Conservation (phyloP, 2,113 vertebrate genomes). For the Zosterops japonicus region DNA sequence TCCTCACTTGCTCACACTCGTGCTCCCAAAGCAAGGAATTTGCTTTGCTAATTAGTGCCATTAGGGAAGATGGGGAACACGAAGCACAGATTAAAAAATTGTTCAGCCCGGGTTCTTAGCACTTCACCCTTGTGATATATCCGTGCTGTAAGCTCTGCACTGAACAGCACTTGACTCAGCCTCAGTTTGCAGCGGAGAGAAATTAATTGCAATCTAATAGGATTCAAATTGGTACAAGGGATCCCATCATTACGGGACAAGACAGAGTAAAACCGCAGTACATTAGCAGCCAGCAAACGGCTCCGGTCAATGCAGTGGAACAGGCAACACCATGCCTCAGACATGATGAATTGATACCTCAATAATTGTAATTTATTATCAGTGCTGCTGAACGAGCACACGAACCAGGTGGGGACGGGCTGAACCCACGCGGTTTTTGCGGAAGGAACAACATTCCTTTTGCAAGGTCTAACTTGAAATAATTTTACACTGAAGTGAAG, state of each 20-base stretch:
- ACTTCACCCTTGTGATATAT: constrained; percentile 13
- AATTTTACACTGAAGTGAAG: constrained; percentile 28
- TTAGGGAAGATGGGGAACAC: constrained; percentile 24
- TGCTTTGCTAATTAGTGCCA: constrained; percentile 44
- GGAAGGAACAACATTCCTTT: not conserved
- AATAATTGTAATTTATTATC: constrained; percentile 52
- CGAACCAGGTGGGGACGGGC: not conserved
- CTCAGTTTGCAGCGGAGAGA: constrained; percentile 42
- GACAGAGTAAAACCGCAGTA: constrained; percentile 34
- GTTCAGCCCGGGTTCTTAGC: not conserved
- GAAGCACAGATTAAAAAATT: constrained; percentile 31
- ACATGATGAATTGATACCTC: constrained; percentile 63
- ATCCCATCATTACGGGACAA: constrained; percentile 58
- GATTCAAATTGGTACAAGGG: constrained; percentile 69
- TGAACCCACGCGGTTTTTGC: not conserved
- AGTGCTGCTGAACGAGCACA: not conserved
- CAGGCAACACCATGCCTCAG: constrained; percentile 13
- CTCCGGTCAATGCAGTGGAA: constrained; percentile 57
- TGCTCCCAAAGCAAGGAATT: constrained; percentile 38
- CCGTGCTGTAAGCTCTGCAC: not conserved
- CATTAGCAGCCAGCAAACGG: constrained; percentile 50
- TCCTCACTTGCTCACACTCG: not conserved
- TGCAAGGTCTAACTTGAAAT: constrained; percentile 49
- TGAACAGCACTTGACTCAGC: constrained; percentile 36
- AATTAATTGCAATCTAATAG: constrained; percentile 70